phyloP scores from a whole-genome alignment of 2,888 invertebrate species.

The Chirona hameri region DNA sequence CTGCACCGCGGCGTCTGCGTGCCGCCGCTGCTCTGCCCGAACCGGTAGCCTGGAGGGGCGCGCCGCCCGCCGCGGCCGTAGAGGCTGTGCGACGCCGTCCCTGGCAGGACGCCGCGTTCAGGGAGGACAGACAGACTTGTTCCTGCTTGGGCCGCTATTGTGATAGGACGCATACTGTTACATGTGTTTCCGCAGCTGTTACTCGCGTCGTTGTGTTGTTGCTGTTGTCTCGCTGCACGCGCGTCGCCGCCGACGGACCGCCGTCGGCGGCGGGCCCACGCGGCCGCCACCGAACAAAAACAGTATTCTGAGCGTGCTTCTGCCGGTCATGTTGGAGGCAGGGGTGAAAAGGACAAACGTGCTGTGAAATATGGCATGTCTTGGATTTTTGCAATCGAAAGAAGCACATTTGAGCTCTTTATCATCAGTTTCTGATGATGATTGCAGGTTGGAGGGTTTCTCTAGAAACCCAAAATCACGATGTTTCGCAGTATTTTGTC shows the following conservation, averaged over 20 bases:
- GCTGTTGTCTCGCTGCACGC: not conserved
- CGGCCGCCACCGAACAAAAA: not conserved
- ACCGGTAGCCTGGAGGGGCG: constrained; percentile 30
- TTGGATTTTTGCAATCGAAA: not conserved
- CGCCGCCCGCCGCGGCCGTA: constrained; percentile 23
- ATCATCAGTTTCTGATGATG: not conserved
- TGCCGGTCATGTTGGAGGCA: not conserved
- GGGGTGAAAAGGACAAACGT: too few species aligned
- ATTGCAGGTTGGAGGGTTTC: not conserved
- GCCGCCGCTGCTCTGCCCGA: constrained; percentile 35
- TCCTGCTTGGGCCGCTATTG: not conserved
- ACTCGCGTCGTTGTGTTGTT: not conserved
- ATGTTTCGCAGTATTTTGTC: too few species aligned
- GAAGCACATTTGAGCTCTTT: not conserved
- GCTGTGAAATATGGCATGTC: too few species aligned
- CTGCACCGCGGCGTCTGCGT: constrained; percentile 39
- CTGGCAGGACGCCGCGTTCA: too few species aligned
- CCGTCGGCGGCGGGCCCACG: not conserved
- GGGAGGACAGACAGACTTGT: not conserved
- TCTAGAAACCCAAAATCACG: not conserved
- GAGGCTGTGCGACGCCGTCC: not conserved
- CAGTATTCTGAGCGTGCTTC: not conserved
- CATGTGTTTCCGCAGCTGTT: not conserved
- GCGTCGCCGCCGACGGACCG: not conserved
- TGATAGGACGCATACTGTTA: not conserved